A percentile compares a stretch with the other conserved stretches of the same genome.
These are phyloP conservation scores for Drosophila pachea DNA, from an alignment of 1,140 invertebrate species.

Conservation along the genomic window DNA sequence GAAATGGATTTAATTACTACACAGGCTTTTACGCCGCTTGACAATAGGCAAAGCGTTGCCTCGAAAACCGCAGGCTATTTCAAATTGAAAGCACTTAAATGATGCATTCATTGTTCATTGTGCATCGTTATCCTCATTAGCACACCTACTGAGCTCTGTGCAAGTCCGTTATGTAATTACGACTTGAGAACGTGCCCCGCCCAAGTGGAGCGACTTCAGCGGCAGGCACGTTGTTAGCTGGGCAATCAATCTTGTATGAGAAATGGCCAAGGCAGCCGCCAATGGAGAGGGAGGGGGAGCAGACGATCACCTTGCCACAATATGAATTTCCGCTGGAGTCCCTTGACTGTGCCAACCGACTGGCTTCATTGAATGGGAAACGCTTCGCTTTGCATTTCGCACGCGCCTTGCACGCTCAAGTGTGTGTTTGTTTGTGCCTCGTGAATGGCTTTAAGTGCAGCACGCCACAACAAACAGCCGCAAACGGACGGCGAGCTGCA, in stretches of 20 bases:
- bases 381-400: conserved; percentile 40
- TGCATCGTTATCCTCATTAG: conserved; percentile 21
- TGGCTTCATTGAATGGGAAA: background rate
- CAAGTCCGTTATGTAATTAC: conserved; percentile 14
- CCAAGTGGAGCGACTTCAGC: conserved; percentile 19
- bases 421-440: conserved; percentile 55
- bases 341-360: background rate
- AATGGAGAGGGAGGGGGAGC: background rate
- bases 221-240: conserved; percentile 38
- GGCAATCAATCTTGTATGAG: conserved; percentile 52
- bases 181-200: conserved; percentile 8
- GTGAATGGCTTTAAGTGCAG: conserved; percentile 67
- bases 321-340: conserved; percentile 13
- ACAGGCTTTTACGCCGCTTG: background rate
- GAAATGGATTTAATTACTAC: conserved; percentile 7
- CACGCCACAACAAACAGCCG: conserved; percentile 61
- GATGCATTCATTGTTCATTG: conserved; percentile 9
- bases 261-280: conserved; percentile 39
- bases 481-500: conserved; percentile 25
- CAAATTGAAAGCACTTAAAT: conserved; percentile 14
- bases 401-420: conserved; percentile 55
- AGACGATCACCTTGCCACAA: background rate
- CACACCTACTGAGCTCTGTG: conserved; percentile 7
- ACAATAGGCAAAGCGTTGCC: conserved; percentile 1
- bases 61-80: conserved; percentile 15